Percentiles rank a stretch among this genome's conserved stretches.
phyloP scores from a whole-genome alignment of 2,888 invertebrate species.

The Cordilura impudica region DNA sequence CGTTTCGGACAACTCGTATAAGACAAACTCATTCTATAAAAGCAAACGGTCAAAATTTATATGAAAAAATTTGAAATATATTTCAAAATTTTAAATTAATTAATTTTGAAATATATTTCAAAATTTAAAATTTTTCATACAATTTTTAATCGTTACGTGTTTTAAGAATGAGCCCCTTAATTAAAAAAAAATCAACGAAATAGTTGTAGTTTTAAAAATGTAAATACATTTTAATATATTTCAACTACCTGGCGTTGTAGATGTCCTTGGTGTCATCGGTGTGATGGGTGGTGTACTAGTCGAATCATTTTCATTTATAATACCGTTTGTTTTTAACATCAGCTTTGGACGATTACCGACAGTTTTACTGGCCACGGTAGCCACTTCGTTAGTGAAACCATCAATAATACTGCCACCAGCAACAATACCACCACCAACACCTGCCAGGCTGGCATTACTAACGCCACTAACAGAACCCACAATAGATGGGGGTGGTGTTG shows the following conservation, averaged over 20 bases:
- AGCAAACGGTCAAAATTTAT: too few relatives aligned
- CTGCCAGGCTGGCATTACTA: background rate
- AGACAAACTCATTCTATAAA: too few relatives aligned
- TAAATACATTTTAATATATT: background rate
- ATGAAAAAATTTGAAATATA: too few relatives aligned
- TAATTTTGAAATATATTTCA: too few relatives aligned
- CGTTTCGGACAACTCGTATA: too few relatives aligned
- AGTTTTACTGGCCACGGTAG: conserved; percentile 31
- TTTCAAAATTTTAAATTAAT: too few relatives aligned
- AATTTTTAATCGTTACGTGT: too few relatives aligned
- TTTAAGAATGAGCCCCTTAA: too few relatives aligned
- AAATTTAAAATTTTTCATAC: too few relatives aligned
- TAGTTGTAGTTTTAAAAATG: too few relatives aligned
- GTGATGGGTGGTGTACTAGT: conserved; percentile 85
- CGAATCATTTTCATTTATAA: conserved; percentile 69
- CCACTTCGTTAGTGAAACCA: too few relatives aligned
- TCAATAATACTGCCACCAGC: background rate
- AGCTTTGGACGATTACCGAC: conserved; percentile 71
- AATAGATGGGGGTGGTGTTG: conserved; percentile 2
- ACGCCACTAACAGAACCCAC: background rate
- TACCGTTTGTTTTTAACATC: conserved; percentile 74
- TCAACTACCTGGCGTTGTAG: conserved; percentile 90
- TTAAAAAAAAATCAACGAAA: too few relatives aligned
- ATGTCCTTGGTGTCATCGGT: conserved; percentile 83
- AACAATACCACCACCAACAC: background rate